phyloP scores from a whole-genome alignment of 2,113 vertebrate species.

The Pipra filicauda region DNA sequence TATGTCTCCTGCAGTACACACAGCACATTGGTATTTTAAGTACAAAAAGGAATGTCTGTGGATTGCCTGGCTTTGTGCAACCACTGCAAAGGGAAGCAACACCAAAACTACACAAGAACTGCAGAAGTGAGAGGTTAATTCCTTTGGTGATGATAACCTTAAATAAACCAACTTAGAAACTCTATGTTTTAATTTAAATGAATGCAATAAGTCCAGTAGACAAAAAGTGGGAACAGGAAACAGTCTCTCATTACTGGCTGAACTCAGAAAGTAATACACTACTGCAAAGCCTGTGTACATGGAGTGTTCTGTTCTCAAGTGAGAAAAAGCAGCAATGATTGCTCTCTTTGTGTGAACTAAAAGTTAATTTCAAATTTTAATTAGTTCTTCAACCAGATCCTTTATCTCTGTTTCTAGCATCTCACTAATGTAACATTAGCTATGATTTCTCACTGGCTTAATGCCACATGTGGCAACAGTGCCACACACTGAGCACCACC shows the following conservation, averaged over 20 bases:
- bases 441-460: background rate
- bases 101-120: background rate
- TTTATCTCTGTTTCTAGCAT: background rate
- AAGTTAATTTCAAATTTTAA: background rate
- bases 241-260: background rate
- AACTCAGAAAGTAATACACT: background rate
- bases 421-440: background rate
- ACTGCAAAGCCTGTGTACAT: background rate
- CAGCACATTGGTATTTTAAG: background rate
- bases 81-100: background rate
- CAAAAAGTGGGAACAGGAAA: background rate
- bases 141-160: background rate
- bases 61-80: background rate
- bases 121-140: background rate
- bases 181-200: background rate
- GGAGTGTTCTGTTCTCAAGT: background rate
- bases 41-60: background rate
- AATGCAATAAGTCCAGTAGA: background rate
- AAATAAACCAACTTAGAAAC: background rate
- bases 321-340: background rate
- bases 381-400: background rate
- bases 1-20: background rate
- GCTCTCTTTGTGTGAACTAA: background rate
- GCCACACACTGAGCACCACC: background rate
- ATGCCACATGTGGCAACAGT: background rate